phyloP scores from a whole-genome alignment of 2,113 vertebrate genomes.

The Cyprinus carpio region DNA sequence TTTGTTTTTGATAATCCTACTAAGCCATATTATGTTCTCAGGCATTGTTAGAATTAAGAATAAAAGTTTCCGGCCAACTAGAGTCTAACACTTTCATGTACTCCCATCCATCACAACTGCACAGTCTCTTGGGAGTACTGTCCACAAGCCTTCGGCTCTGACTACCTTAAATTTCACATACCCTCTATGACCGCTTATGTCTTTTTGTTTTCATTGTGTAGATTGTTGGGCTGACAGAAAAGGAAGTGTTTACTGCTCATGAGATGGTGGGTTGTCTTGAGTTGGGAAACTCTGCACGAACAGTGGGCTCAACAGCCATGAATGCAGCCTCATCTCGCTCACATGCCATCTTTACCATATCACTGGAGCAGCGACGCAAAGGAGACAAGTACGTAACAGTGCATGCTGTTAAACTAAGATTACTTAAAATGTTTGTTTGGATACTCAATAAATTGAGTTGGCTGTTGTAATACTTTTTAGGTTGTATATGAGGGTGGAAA shows the following conservation, averaged over 20 bases:
- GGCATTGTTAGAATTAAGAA: too few relatives aligned
- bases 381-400: constrained; percentile 82
- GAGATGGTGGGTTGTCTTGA: constrained; percentile 91
- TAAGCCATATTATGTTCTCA: too few relatives aligned
- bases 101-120: not conserved
- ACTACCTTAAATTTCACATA: not conserved
- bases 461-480: not conserved
- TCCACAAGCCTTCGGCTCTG: not conserved
- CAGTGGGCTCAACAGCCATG: constrained; percentile 94
- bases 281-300: constrained; percentile 87
- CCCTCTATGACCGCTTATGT: not conserved
- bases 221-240: constrained; percentile 92
- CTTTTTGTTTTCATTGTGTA: constrained; percentile 59
- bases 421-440: not conserved
- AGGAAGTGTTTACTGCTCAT: constrained; percentile 74
- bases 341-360: constrained; percentile 95
- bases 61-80: too few relatives aligned
- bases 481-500: not conserved
- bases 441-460: not conserved
- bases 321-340: constrained; percentile 94
- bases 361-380: constrained; percentile 85
- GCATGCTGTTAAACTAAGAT: not conserved
- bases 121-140: not conserved
- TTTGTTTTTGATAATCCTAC: too few relatives aligned
- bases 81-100: too few relatives aligned